Evolutionary conservation across 2,113 vertebrate genomes (phyloP).

Genomic region (Crotalus horridus): DNA sequence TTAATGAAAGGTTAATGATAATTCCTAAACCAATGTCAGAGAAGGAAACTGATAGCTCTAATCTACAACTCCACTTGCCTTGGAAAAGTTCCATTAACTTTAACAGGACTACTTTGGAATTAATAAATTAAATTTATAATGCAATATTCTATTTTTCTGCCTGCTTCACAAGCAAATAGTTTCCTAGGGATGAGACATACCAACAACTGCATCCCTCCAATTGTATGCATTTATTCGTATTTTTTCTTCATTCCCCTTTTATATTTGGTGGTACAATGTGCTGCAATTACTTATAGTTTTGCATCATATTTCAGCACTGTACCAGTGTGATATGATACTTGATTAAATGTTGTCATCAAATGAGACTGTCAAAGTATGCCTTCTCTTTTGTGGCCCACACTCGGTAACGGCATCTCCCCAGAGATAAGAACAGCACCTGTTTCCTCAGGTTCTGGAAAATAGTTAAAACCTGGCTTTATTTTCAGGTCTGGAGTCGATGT

Average conservation of each 20-base stretch:
- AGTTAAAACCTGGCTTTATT: not conserved
- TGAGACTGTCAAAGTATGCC: not conserved
- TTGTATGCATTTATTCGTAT: not conserved
- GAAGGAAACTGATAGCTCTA: not conserved
- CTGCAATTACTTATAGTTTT: not conserved
- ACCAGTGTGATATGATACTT: not conserved
- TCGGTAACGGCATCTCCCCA: not conserved
- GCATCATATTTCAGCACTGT: not conserved
- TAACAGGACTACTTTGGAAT: not conserved
- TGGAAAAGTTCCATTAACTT: not conserved
- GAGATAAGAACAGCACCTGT: not conserved
- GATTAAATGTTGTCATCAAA: not conserved
- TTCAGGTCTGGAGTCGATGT: not conserved
- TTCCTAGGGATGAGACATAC: not conserved
- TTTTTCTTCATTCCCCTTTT: not conserved
- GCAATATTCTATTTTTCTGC: no score
- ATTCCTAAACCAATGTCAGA: slow-evolving; percentile 14
- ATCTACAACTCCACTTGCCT: not conserved
- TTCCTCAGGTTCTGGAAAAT: not conserved
- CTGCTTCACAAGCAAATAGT: not conserved
- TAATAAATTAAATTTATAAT: not conserved
- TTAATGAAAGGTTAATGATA: slow-evolving; percentile 29
- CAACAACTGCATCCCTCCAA: no score
- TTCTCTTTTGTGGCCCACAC: not conserved
- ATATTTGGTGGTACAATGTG: not conserved